Evolutionary conservation across 2,888 invertebrate species (phyloP).

Genomic region (Hedya salicella): DNA sequence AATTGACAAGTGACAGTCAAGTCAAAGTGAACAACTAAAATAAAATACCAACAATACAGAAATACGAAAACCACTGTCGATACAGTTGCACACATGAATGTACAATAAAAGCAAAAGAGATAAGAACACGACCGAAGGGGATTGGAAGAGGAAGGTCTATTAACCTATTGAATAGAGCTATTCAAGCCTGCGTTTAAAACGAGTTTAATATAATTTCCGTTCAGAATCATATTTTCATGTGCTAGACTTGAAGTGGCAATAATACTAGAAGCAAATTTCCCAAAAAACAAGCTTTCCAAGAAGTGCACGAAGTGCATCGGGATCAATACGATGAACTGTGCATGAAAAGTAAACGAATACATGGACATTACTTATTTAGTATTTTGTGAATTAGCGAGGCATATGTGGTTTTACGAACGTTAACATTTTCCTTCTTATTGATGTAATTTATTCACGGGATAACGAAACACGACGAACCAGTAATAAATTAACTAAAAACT

Average conservation of each 20-base stretch:
- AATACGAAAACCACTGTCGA: no score
- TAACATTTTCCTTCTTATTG: no score
- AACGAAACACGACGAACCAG: no score
- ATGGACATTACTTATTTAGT: neutral
- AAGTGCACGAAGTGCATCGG: neutral
- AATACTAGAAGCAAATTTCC: constrained; percentile 47
- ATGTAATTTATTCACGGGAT: no score
- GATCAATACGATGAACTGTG: neutral
- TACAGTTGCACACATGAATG: neutral
- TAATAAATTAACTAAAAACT: no score
- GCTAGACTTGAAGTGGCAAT: neutral
- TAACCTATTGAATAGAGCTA: neutral
- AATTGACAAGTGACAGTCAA: no score
- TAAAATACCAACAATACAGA: no score
- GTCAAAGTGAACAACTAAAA: no score
- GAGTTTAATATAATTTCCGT: neutral
- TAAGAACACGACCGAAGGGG: neutral
- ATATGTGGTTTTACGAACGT: no score
- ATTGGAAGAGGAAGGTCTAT: neutral
- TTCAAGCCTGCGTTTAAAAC: constrained; percentile 6
- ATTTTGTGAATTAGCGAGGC: constrained; percentile 65
- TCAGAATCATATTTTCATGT: no score
- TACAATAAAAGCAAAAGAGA: neutral
- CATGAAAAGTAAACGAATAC: neutral
- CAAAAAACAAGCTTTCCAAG: constrained; percentile 57